phyloP scores from a whole-genome alignment of 1,140 invertebrate species.

The Tenebrio molitor region DNA sequence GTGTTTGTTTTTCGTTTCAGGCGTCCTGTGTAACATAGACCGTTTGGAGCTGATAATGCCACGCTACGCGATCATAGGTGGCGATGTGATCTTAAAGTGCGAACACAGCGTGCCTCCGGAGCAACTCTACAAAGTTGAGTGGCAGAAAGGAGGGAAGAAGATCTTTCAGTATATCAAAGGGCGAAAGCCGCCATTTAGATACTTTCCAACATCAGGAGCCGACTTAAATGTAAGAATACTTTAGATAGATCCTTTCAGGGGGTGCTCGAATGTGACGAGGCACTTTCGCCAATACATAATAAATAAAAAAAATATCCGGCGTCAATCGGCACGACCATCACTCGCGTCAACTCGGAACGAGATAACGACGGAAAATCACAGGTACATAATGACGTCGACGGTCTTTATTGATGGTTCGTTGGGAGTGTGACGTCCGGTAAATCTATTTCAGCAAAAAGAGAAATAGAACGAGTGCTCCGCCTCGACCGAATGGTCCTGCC shows the following conservation, averaged over 20 bases:
- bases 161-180: conserved; percentile 85
- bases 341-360: no score
- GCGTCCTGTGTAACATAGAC: conserved; percentile 61
- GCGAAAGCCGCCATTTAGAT: conserved; percentile 79
- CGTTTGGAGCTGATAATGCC: conserved; percentile 64
- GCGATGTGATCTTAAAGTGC: conserved; percentile 72
- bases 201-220: conserved; percentile 76
- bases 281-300: no score
- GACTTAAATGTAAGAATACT: conserved; percentile 79
- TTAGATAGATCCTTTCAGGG: background rate
- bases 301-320: no score
- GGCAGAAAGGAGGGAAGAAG: conserved; percentile 80
- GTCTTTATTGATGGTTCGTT: background rate
- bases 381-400: background rate
- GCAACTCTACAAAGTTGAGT: conserved; percentile 79
- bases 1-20: conserved; percentile 56
- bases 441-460: background rate
- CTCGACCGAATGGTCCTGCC: background rate
- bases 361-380: no score
- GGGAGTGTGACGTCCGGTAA: background rate
- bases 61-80: conserved; percentile 62
- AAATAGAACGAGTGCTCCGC: background rate
- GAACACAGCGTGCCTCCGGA: conserved; percentile 74
- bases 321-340: no score
- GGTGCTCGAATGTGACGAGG: background rate